Evolutionary conservation across 2,113 vertebrate species (phyloP), one percentile per base, ranked within the genome.

Genomic region (Otus sunia): DNA sequence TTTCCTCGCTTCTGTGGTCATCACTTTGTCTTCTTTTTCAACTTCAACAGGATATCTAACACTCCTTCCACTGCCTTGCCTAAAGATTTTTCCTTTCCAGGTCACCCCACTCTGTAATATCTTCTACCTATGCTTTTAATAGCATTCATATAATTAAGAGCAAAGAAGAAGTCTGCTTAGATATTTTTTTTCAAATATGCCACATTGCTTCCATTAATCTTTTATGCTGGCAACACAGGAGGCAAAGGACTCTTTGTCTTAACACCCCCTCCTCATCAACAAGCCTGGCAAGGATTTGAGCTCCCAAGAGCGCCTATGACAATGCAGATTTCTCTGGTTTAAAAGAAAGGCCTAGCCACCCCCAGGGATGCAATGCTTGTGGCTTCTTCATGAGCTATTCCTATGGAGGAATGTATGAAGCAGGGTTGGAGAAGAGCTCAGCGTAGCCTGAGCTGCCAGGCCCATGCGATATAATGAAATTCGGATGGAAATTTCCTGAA

Each of bases 261-360:
- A 75, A 25, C 8, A 56, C 2, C 1, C 9, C 7, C 39, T 74
- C 30, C 45, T 77, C 1, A 0, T n/a, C 0, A 2, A 60, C 47
- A 80, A 56, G 29, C 63, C 37, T 90, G 23, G 12, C 43, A 36
- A 64, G 30, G 50, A 50, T 91, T 47, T 86, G 72, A 78, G 64
- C 27, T n/a, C 17, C 5, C 45, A 66, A 21, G 30, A 73, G n/a
- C n/a, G 34, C 21, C 30, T 72, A 30, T n/a, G 16, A 20, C 36
- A 37, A 14, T 4, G 3, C 29, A 63, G 34, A 8, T 9, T 91
- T 74, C 17, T 34, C 32, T 74, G 49, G 6, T 71, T 89, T 92
- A 22, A 89, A 94, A 79, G 50, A 79, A 66, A 92, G 16, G 8
- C n/a, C 50, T 32, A 64, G 39, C 19, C n/a, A 55, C 27, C 27